Evolutionary conservation across 2,797 vertebrate species (phyloP), one percentile per base, ranked within the genome.

Genomic region (Acanthurus tractus): DNA sequence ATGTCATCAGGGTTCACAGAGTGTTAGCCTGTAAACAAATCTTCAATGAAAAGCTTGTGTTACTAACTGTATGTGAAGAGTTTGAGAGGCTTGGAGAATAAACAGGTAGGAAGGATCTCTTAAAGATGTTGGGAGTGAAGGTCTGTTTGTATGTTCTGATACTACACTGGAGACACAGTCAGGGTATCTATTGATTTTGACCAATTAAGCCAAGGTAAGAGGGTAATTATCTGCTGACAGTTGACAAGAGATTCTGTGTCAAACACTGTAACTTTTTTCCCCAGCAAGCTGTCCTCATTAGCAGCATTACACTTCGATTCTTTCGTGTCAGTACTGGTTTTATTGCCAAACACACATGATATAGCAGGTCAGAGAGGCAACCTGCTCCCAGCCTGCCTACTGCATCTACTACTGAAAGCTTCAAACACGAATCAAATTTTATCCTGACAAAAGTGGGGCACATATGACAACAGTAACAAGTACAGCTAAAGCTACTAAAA

Each of bases 371-470:
- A 56, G 34, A 40, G 25, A 29, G 23, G 57, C 2, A 17, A 42
- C 22, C 36, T 45, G 72, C 63, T 70, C 46, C 49, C 22, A 38
- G 29, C 29, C 6, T 58, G 72, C 81, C 57, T 38, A 57, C 44
- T 65, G 23, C 38, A 14, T 10, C 54, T 50, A 11, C 17, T 36
- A 68, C 49, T 50, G 45, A 69, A 54, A 75, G 44, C 62, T 25
- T 77, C 63, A 20, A 52, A 10, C 7, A 44, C 48, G 55, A 72
- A 82, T 86, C 76, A 73, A 68, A 76, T 71, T 29, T 49, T 25
- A 64, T 71, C 80, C 38, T 74, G 22, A 17, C 68, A 70, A 73
- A 79, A 76, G 20, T 52, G 18, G 69, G 62, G 17, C 71, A 74
- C 67, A 57, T 23, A 57, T 49, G 70, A 71, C 55, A 62, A 59